phyloP scores from a whole-genome alignment of 2,888 invertebrate species.

The Drosophila ezoana region DNA sequence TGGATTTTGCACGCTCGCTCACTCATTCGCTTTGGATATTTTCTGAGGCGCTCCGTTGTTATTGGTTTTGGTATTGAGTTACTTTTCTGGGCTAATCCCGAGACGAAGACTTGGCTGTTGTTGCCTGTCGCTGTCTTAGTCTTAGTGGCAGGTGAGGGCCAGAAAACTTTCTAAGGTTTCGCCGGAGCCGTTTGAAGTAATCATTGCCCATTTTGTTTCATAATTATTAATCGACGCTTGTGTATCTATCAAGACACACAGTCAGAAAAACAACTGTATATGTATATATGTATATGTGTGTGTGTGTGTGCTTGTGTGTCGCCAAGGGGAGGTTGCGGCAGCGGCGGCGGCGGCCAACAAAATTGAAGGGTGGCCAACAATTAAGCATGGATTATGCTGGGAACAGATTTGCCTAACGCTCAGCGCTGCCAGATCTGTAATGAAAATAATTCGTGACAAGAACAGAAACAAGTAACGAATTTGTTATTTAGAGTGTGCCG shows the following conservation, averaged over 20 bases:
- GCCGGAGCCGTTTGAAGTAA: conserved; percentile 57
- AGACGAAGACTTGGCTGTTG: conserved; percentile 33
- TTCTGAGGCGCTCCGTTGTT: conserved; percentile 45
- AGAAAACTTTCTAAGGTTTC: conserved; percentile 71
- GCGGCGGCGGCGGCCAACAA: conserved; percentile 10
- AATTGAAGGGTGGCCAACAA: conserved; percentile 53
- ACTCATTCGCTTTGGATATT: conserved; percentile 47
- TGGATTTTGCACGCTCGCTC: conserved; percentile 67
- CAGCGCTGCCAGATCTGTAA: conserved; percentile 40
- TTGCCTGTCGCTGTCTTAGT: conserved; percentile 14
- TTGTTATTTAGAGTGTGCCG: too few relatives aligned
- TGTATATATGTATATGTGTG: not conserved
- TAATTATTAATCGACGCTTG: conserved; percentile 74
- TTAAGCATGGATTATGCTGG: conserved; percentile 69
- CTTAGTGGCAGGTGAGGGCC: conserved; percentile 41
- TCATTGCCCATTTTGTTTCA: conserved; percentile 65
- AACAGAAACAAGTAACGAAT: not conserved
- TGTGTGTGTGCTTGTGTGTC: conserved; percentile 13
- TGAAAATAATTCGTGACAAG: not conserved
- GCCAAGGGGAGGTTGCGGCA: conserved; percentile 21
- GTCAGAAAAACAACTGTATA: conserved; percentile 1
- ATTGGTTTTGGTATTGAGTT: conserved; percentile 62
- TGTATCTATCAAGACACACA: conserved; percentile 51
- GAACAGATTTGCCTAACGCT: conserved; percentile 28
- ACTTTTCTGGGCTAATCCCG: conserved; percentile 62